Evolutionary conservation across 2,113 vertebrate species (phyloP), one percentile per base, ranked within the genome.

Genomic region (Coptodon rendalli): DNA sequence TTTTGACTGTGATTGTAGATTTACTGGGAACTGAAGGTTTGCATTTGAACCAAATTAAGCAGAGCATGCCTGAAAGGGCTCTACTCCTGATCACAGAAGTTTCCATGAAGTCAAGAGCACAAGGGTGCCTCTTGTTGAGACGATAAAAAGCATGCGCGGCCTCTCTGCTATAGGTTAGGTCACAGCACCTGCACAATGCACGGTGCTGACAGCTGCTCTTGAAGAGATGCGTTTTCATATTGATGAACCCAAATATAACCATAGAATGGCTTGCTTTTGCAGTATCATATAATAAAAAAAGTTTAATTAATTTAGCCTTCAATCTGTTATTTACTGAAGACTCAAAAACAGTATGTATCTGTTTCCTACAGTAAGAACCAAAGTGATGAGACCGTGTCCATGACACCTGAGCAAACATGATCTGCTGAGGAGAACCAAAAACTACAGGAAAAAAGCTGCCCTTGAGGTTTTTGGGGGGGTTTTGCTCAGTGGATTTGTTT

Each of bases 91-190:
- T 91, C 91, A 94, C 89, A 89, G 89, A 90, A 68, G 87, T 93
- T 95, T 96, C 94, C 90, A 93, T 89, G 45, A 87, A 87, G 80
- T 85, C 86, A 85, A 13, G 48, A 92, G 85, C 83, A 96, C 90
- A 96, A 95, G 91, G 91, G 87, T 93, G 57, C 86, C 91, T 90
- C 93, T 95, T 95, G 93, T 95, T 93, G 86, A 89, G 84, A 57
- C 59, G 68, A 89, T 91, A 66, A 89, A 89, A 92, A 91, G 61
- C 84, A 80, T 87, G 88, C 36, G 73, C 7, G 29, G 78, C 50
- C 87, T 88, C 84, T 86, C 89, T 84, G 79, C 87, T 88, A 80
- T 86, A 92, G 73, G 68, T 89, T 87, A 86, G 48, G 10, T 54
- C 48, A 73, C 84, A 83, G 88, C 88, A 84, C 89, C 89, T 88